Evolutionary conservation across 2,888 invertebrate species (phyloP).

Genomic region (Drosophila monieri): DNA sequence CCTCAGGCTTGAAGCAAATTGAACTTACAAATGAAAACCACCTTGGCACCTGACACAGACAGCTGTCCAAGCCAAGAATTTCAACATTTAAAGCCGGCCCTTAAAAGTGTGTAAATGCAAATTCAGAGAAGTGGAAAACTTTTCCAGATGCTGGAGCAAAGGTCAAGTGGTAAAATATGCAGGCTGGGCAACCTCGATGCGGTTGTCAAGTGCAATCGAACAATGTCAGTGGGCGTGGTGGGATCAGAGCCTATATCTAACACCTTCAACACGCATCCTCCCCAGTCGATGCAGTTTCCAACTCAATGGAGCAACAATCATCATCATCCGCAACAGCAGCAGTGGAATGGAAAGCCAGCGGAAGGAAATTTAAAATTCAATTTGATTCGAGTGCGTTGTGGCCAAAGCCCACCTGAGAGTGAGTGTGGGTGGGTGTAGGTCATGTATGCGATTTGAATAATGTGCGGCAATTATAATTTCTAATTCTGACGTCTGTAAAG

Average conservation of each 20-base stretch:
- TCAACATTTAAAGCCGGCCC: slow-evolving; percentile 22
- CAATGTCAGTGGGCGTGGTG: slow-evolving; percentile 52
- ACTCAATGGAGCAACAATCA: slow-evolving; percentile 50
- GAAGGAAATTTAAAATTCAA: slow-evolving; percentile 65
- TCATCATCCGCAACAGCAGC: slow-evolving; percentile 4
- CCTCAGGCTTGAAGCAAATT: slow-evolving; percentile 12
- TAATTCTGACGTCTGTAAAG: slow-evolving; percentile 72
- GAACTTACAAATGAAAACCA: slow-evolving; percentile 23
- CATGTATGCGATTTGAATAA: slow-evolving; percentile 74
- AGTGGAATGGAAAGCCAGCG: slow-evolving; percentile 13
- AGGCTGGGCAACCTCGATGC: slow-evolving; percentile 37
- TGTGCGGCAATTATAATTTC: slow-evolving; percentile 76
- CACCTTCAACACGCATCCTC: neutral
- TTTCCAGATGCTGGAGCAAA: slow-evolving; percentile 35
- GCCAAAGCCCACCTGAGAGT: slow-evolving; percentile 39
- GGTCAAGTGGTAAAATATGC: slow-evolving; percentile 65
- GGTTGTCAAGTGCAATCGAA: slow-evolving; percentile 66
- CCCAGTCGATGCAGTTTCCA: slow-evolving; percentile 25
- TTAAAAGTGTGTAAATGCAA: slow-evolving; percentile 28
- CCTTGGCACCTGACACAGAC: slow-evolving; percentile 13
- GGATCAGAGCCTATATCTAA: slow-evolving; percentile 5
- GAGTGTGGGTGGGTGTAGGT: slow-evolving; percentile 59
- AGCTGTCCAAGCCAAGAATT: slow-evolving; percentile 27
- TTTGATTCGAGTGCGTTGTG: slow-evolving; percentile 57
- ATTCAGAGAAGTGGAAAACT: slow-evolving; percentile 26